Percentiles rank a stretch among this genome's conserved stretches.
phyloP scores from a whole-genome alignment of 2,113 vertebrate genomes.

The Anolis carolinensis region DNA sequence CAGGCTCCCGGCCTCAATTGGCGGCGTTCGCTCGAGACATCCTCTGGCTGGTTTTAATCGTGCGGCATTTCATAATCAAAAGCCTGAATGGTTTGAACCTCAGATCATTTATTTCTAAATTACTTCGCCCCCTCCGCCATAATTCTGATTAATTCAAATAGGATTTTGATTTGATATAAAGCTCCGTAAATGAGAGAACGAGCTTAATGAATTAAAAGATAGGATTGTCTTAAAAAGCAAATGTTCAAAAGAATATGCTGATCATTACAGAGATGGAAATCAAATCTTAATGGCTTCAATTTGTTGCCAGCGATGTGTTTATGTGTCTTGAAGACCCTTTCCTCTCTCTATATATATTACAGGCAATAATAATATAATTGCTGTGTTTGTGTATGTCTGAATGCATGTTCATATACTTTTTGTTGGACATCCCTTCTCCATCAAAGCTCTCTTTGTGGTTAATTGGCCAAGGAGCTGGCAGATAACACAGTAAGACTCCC shows the following conservation, averaged over 20 bases:
- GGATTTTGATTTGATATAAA: constrained; percentile 78
- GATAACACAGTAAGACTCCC: neutral
- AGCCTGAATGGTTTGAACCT: constrained; percentile 73
- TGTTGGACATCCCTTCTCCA: too few relatives aligned
- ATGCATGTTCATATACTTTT: too few relatives aligned
- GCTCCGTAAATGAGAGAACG: constrained; percentile 75
- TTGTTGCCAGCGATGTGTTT: constrained; percentile 71
- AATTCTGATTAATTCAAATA: constrained; percentile 83
- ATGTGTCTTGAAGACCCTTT: constrained; percentile 59
- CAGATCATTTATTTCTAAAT: constrained; percentile 84
- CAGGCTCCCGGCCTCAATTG: constrained; percentile 13
- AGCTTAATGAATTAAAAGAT: constrained; percentile 83
- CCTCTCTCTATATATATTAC: neutral
- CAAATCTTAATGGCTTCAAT: constrained; percentile 82
- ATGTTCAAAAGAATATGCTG: constrained; percentile 76
- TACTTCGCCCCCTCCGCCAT: constrained; percentile 79
- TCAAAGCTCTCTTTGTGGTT: too few relatives aligned
- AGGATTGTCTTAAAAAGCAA: constrained; percentile 78
- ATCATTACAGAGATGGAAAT: constrained; percentile 82
- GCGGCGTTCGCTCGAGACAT: constrained; percentile 46
- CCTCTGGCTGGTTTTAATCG: constrained; percentile 42
- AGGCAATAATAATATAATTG: too few relatives aligned
- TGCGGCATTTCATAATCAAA: constrained; percentile 60
- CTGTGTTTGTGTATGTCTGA: too few relatives aligned
- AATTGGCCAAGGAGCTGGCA: neutral